Conservation (phyloP, 2,113 vertebrate species). For the Lampris incognitus region DNA sequence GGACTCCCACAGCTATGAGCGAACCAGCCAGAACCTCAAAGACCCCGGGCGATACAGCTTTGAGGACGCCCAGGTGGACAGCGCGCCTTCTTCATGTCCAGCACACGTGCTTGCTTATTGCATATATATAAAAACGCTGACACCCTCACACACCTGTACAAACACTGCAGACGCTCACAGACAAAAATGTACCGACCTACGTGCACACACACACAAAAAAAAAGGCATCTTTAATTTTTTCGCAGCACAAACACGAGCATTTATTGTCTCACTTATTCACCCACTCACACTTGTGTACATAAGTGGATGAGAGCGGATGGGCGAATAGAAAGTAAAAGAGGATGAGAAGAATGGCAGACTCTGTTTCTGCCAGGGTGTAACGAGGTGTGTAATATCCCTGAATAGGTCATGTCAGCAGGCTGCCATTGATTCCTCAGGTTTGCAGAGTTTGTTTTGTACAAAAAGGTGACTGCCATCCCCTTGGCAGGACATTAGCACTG, state of each 20-base stretch:
- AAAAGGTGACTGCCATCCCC: slow-evolving; percentile 31
- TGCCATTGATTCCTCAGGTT: slow-evolving; percentile 47
- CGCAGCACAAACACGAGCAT: background rate
- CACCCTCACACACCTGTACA: background rate
- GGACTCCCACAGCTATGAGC: slow-evolving; percentile 97
- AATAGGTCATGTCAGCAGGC: slow-evolving; percentile 45
- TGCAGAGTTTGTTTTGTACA: slow-evolving; percentile 44
- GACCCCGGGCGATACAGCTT: slow-evolving; percentile 95
- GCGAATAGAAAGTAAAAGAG: slow-evolving; percentile 23
- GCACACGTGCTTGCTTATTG: background rate
- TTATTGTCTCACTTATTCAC: slow-evolving; percentile 22
- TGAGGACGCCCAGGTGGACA: slow-evolving; percentile 93
- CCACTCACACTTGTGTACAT: slow-evolving; percentile 41
- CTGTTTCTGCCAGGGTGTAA: slow-evolving; percentile 68
- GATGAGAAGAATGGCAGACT: slow-evolving; percentile 44
- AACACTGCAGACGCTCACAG: background rate
- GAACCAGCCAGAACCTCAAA: slow-evolving; percentile 95
- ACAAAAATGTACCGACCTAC: too few species aligned
- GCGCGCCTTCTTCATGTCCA: background rate
- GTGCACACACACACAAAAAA: background rate
- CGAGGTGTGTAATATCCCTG: slow-evolving; percentile 58
- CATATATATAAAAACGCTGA: background rate
- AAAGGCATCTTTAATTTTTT: too few species aligned
- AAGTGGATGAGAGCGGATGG: slow-evolving; percentile 32
- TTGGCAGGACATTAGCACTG: slow-evolving; percentile 59